Evolutionary conservation across 2,888 invertebrate genomes (phyloP).

Genomic region (Andrena minutula): DNA sequence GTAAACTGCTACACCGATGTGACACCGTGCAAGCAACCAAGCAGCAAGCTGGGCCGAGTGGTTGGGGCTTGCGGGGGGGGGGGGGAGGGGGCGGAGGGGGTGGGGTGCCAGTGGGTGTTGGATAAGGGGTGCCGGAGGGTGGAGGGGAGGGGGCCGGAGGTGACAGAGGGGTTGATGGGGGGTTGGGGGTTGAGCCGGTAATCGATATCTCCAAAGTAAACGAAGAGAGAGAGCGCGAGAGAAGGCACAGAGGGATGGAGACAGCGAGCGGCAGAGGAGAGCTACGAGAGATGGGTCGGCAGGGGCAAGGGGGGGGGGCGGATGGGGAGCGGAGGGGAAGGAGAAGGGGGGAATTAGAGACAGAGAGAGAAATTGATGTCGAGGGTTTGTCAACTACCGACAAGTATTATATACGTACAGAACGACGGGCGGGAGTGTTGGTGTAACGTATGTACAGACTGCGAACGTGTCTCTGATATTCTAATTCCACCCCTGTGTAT

Average conservation of each 20-base stretch:
- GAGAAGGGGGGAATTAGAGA: constrained; percentile 62
- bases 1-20: constrained; percentile 83
- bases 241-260: constrained; percentile 54
- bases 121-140: constrained; percentile 70
- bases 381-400: constrained; percentile 83
- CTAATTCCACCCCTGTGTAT: constrained; percentile 76
- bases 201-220: constrained; percentile 84
- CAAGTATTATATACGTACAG: constrained; percentile 79
- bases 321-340: constrained; percentile 38
- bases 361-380: constrained; percentile 80
- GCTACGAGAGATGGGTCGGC: constrained; percentile 49
- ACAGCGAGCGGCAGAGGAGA: constrained; percentile 44
- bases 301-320: constrained; percentile 32
- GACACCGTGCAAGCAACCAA: constrained; percentile 80
- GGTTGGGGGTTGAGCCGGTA: constrained; percentile 83
- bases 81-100: constrained; percentile 57
- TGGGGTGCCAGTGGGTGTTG: constrained; percentile 65
- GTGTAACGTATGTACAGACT: constrained; percentile 61
- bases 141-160: constrained; percentile 75
- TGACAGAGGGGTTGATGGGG: constrained; percentile 73
- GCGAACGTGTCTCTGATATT: constrained; percentile 76
- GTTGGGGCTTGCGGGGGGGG: constrained; percentile 67
- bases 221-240: constrained; percentile 78
- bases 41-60: constrained; percentile 75
- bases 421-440: constrained; percentile 39